A percentile compares a stretch with the other conserved stretches of the same genome.
These are phyloP conservation scores for Hydriomena furcata DNA, from an alignment of 2,888 invertebrate species.

Conservation along the genomic window DNA sequence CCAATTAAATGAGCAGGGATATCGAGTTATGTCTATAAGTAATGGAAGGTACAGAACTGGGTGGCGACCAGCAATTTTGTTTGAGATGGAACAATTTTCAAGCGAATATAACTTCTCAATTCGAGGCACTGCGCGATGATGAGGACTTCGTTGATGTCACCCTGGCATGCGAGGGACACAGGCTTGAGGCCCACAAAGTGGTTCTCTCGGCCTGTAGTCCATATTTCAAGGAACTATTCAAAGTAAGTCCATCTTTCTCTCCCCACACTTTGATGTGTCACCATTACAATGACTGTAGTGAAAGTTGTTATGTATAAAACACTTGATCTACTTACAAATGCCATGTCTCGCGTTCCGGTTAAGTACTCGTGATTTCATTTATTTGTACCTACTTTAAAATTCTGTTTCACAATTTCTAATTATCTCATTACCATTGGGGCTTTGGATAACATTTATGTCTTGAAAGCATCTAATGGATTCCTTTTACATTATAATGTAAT, in stretches of 20 bases:
- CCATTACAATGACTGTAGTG: constrained; percentile 84
- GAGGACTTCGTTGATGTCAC: constrained; percentile 95
- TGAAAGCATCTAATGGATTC: constrained; percentile 50
- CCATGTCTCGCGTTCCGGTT: constrained; percentile 83
- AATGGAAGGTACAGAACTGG: constrained; percentile 85
- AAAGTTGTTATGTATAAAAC: constrained; percentile 84
- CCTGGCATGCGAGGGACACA: constrained; percentile 92
- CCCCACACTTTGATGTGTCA: constrained; percentile 83
- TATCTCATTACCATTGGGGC: constrained; percentile 72
- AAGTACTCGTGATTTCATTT: constrained; percentile 83
- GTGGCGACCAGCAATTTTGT: constrained; percentile 93
- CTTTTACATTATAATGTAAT: constrained; percentile 44
- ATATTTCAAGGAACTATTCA: constrained; percentile 93
- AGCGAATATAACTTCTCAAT: constrained; percentile 93
- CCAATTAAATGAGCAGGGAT: constrained; percentile 84
- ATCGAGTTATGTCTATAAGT: constrained; percentile 84
- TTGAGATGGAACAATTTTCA: constrained; percentile 95
- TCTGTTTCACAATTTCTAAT: constrained; percentile 82
- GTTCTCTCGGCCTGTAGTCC: constrained; percentile 94
- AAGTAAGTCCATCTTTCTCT: constrained; percentile 87
- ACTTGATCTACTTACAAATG: constrained; percentile 84
- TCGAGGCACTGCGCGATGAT: constrained; percentile 92
- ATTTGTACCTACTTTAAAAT: constrained; percentile 81
- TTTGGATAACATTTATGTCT: constrained; percentile 56
- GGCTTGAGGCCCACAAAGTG: constrained; percentile 93